phyloP scores from a whole-genome alignment of 2,797 vertebrate genomes.

The Enteromius treurensis region DNA sequence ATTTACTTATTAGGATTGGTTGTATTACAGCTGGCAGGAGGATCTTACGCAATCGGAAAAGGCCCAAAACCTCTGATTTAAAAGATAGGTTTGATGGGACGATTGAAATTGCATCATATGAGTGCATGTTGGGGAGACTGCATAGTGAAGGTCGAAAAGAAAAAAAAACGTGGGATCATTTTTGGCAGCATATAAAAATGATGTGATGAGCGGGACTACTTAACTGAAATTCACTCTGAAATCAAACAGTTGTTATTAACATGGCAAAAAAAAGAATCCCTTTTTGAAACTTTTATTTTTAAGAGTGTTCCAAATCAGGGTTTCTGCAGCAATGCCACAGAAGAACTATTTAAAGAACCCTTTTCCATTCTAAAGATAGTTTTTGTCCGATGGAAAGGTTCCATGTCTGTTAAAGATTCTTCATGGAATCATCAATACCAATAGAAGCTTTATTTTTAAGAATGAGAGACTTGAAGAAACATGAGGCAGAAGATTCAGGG shows the following conservation, averaged over 20 bases:
- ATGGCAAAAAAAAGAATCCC: background rate
- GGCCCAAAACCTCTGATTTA: background rate
- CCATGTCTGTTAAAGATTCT: background rate
- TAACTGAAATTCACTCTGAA: too few species aligned
- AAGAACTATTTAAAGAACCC: background rate
- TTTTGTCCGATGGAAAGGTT: background rate
- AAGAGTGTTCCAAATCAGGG: background rate
- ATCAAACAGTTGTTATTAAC: too few species aligned
- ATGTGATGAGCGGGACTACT: background rate
- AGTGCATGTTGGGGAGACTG: background rate
- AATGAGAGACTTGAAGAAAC: background rate
- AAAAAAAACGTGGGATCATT: background rate
- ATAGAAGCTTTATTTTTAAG: background rate
- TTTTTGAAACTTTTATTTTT: background rate
- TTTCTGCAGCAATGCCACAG: background rate
- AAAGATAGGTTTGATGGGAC: background rate
- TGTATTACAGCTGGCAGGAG: too few species aligned
- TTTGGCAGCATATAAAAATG: too few species aligned
- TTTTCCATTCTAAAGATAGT: background rate
- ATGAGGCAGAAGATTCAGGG: conserved; percentile 5
- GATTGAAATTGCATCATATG: background rate
- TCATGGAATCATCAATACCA: background rate
- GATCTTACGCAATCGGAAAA: too few species aligned
- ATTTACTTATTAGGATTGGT: too few species aligned
- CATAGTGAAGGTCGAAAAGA: background rate